Evolutionary conservation across 1,140 invertebrate genomes (phyloP), one percentile per base, ranked within the genome.

Genomic region (Brachionus sp.): DNA sequence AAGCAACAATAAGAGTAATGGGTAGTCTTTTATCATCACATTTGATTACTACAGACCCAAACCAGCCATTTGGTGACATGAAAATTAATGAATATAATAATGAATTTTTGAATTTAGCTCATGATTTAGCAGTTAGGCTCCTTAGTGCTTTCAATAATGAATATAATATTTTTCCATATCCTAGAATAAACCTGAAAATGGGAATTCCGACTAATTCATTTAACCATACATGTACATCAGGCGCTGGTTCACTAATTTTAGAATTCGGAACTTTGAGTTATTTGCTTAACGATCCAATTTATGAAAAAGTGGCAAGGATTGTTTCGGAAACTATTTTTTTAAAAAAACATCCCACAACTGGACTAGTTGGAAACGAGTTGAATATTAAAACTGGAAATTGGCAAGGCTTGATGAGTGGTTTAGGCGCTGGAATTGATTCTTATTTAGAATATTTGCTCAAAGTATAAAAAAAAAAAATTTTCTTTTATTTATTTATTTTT

Each of bases 401-500:
- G 92, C 86, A 90, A 19, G 90, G 91, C 12, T 86, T 89, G 62
- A 88, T 92, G 86, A 91, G 91, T 88, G 92, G 92, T 4, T 85
- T 93, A 6, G 92, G 92, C 29, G 92, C 92, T 66, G 92, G 92
- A 19, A 86, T 92, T n/a, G 92, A 93, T 86, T 92, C 92, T 10
- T 93, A 92, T 86, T 93, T 90, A 87, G 92, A 93, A 88, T 93
- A 93, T 88, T 87, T 93, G 68, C 88, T 93, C 93, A 93, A 87
- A 90, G 91, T 23, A 92, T 91, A 85, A 66, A 66, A 66, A 66
- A 35, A 66, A 12, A 6, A 5, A 66, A 37, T 4, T 12, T 13
- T 66, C 12, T 66, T 66, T 66, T 64, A 33, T 25, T 64, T 64
- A 16, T 64, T 64, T 64, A 23, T 9, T 64, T 33, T 16, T 37